phyloP scores from a whole-genome alignment of 1,140 invertebrate species.

The Zophobas atratus region DNA sequence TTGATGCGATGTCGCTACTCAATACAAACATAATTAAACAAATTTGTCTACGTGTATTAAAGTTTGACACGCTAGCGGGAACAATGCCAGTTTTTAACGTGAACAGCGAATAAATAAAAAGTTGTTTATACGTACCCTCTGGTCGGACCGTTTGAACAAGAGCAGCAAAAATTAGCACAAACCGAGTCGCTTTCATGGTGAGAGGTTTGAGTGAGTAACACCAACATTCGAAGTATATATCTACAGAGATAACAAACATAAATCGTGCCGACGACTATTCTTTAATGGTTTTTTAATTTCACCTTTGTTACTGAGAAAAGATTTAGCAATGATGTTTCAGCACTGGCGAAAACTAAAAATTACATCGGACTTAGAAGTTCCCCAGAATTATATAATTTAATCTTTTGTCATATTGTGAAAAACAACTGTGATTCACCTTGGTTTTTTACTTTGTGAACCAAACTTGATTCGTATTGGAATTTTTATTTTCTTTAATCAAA shows the following conservation, averaged over 20 bases:
- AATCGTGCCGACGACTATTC: background rate
- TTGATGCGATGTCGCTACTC: no score
- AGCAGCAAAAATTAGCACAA: background rate
- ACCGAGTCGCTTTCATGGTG: background rate
- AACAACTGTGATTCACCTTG: no score
- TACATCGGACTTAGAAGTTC: no score
- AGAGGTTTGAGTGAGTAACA: background rate
- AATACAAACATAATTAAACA: no score
- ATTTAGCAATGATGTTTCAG: no score
- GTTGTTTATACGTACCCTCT: background rate
- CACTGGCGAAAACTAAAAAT: no score
- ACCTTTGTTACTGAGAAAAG: no score
- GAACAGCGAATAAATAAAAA: background rate
- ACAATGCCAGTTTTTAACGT: background rate
- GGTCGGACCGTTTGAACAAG: background rate
- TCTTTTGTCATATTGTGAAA: no score
- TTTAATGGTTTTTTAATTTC: background rate
- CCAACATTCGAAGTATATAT: background rate
- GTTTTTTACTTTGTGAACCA: no score
- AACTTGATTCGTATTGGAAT: no score
- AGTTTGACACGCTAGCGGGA: background rate
- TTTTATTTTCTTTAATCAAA: no score
- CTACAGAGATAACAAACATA: background rate
- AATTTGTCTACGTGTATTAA: background rate
- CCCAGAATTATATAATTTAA: no score